A percentile compares a stretch with the other conserved stretches of the same genome.
phyloP scores from a whole-genome alignment of 2,797 vertebrate genomes.

The Liasis olivaceus region DNA sequence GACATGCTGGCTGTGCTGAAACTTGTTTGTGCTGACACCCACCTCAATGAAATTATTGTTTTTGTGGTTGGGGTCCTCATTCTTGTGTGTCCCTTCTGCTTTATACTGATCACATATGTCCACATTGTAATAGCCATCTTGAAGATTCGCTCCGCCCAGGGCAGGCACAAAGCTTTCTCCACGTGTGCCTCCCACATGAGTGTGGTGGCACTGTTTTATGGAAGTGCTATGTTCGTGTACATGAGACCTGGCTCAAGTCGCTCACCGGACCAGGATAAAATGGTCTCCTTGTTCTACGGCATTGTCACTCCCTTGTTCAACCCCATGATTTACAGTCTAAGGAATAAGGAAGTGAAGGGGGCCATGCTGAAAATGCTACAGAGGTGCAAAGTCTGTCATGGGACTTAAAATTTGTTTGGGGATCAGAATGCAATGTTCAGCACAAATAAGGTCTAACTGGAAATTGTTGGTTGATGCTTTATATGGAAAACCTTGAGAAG shows the following conservation, averaged over 20 bases:
- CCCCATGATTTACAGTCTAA: conserved; percentile 20
- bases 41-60: not conserved
- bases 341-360: conserved; percentile 19
- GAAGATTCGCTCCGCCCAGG: not conserved
- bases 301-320: conserved; percentile 30
- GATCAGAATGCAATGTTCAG: not conserved
- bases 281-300: conserved; percentile 23
- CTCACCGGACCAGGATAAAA: conserved; percentile 13
- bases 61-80: not conserved
- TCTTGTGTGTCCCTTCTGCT: not conserved
- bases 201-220: conserved; percentile 20
- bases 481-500: too few species aligned
- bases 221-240: conserved; percentile 25
- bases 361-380: not conserved
- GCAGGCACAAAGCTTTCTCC: conserved; percentile 4
- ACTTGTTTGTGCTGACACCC: not conserved
- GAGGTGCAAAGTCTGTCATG: not conserved
- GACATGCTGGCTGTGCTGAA: not conserved
- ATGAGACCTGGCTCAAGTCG: conserved; percentile 29
- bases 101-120: not conserved
- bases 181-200: not conserved
- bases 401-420: not conserved
- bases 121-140: not conserved
- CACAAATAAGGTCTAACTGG: not conserved
- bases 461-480: not conserved